A percentile compares a stretch with the other conserved stretches of the same genome.
Conservation (phyloP, 2,797 vertebrate species). For the Knipowitschia caucasica region DNA sequence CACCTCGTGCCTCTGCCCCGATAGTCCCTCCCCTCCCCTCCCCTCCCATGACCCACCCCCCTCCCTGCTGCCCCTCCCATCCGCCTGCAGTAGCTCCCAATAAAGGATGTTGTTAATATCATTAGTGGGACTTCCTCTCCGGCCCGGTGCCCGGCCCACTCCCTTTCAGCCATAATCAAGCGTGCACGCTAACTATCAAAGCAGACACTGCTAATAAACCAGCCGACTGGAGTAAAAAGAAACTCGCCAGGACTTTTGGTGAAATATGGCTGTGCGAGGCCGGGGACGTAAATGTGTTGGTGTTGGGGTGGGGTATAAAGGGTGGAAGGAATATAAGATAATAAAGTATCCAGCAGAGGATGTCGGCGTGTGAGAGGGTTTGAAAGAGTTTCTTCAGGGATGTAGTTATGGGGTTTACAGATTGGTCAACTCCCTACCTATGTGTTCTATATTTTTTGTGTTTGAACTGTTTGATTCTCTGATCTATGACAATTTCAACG, state of each 20-base stretch:
- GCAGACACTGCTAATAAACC: constrained; percentile 68
- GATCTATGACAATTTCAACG: too few relatives aligned
- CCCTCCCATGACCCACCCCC: not conserved
- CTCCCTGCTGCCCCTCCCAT: constrained; percentile 8
- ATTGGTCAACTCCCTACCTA: too few relatives aligned
- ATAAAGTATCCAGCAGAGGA: constrained; percentile 53
- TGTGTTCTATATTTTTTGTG: too few relatives aligned
- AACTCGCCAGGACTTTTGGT: constrained; percentile 37
- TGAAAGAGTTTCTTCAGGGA: too few relatives aligned
- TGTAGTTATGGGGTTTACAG: too few relatives aligned
- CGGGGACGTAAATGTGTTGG: constrained; percentile 28
- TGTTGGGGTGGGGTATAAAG: constrained; percentile 1
- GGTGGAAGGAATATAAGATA: constrained; percentile 36
- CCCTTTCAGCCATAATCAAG: constrained; percentile 71
- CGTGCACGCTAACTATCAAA: constrained; percentile 71
- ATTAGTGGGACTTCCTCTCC: constrained; percentile 68
- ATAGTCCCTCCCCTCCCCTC: too few relatives aligned
- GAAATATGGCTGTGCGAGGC: constrained; percentile 33
- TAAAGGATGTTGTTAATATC: constrained; percentile 77
- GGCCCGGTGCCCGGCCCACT: constrained; percentile 53
- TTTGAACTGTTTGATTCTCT: too few relatives aligned
- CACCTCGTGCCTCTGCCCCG: too few relatives aligned
- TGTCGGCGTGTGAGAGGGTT: constrained; percentile 14
- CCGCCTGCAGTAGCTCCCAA: constrained; percentile 56
- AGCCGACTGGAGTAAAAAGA: constrained; percentile 50